Conservation (phyloP, 2,113 vertebrate species). For the Pachypanchax playfairii region DNA sequence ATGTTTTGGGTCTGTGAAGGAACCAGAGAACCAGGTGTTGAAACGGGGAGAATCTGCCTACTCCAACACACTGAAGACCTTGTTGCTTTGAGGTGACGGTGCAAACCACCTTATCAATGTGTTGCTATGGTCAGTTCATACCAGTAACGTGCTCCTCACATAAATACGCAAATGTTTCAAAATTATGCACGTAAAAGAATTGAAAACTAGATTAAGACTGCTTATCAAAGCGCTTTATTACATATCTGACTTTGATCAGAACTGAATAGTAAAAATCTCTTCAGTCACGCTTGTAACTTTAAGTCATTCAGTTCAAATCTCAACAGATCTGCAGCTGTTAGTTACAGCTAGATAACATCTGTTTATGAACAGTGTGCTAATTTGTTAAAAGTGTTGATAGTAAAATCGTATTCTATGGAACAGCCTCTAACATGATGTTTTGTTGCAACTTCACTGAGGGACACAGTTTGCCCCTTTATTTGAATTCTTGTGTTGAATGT, state of each 20-base stretch:
- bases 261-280: neutral
- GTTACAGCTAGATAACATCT: neutral
- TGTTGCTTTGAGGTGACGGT: too few species aligned
- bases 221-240: neutral
- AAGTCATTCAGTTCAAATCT: neutral
- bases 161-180: too few species aligned
- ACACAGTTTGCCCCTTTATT: neutral
- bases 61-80: too few species aligned
- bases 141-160: neutral
- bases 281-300: neutral
- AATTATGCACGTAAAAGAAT: neutral
- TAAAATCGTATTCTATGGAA: neutral
- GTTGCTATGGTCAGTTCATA: neutral
- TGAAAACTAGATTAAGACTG: neutral
- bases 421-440: neutral
- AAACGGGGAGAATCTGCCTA: too few species aligned
- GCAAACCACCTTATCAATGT: neutral
- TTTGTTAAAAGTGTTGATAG: neutral
- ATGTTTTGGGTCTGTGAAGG: too few species aligned
- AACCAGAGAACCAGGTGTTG: too few species aligned
- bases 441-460: neutral
- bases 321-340: neutral
- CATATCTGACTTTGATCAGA: neutral
- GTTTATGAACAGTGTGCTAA: neutral
- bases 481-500: neutral